A percentile compares a stretch with the other conserved stretches of the same genome.
phyloP scores from a whole-genome alignment of 2,113 vertebrate genomes.

The Phycodurus eques region DNA sequence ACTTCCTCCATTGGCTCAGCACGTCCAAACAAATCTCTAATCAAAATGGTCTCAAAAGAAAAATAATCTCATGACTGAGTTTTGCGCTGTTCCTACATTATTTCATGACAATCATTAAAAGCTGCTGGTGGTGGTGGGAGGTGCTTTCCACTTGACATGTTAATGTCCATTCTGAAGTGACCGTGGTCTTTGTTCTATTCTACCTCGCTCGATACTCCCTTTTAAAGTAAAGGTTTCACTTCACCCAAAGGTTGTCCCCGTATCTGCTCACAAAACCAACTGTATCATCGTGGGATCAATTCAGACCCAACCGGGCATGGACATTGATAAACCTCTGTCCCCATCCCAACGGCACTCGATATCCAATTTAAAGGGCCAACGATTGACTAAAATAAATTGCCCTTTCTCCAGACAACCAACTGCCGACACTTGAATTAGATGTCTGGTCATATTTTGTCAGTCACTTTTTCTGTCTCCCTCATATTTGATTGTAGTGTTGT shows the following conservation, averaged over 20 bases:
- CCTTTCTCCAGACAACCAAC: conserved; percentile 45
- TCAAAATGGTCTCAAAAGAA: conserved; percentile 50
- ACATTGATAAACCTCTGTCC: conserved; percentile 68
- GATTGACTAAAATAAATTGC: conserved; percentile 67
- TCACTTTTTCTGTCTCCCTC: conserved; percentile 22
- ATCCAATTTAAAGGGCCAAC: conserved; percentile 72
- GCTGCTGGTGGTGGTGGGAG: neutral
- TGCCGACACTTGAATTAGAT: conserved; percentile 45
- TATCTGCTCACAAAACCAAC: conserved; percentile 48
- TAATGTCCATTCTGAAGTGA: conserved; percentile 45
- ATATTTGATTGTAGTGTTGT: conserved; percentile 22
- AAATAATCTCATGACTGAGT: conserved; percentile 19
- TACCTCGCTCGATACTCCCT: conserved; percentile 49
- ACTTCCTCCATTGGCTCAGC: conserved; percentile 17
- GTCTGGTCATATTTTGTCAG: conserved; percentile 40
- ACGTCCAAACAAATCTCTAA: conserved; percentile 43
- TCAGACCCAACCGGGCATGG: conserved; percentile 55
- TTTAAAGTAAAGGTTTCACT: conserved; percentile 55
- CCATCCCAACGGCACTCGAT: conserved; percentile 59
- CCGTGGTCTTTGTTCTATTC: conserved; percentile 54
- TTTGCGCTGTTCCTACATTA: conserved; percentile 48
- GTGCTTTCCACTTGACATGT: conserved; percentile 34
- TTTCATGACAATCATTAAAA: conserved; percentile 48
- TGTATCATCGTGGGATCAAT: conserved; percentile 67
- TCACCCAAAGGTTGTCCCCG: conserved; percentile 36